Percentiles rank a stretch among this genome's conserved stretches.
Evolutionary conservation across 2,797 vertebrate genomes (phyloP).

Genomic region (Naso thynnoides): DNA sequence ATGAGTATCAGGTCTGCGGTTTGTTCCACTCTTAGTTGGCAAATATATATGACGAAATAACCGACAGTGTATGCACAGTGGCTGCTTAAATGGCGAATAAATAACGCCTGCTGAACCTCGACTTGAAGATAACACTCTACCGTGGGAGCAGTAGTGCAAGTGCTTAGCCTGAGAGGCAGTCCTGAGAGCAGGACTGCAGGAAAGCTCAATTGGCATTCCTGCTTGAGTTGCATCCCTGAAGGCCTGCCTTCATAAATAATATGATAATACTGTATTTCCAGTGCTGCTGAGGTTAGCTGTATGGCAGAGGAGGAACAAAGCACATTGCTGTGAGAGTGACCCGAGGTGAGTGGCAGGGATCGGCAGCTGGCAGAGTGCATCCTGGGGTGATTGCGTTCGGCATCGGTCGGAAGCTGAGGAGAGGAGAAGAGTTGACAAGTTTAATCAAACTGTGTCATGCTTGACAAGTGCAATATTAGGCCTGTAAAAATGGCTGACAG

Average conservation of each 20-base stretch:
- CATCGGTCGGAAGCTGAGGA: conserved; percentile 44
- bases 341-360: conserved; percentile 67
- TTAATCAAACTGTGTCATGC: conserved; percentile 79
- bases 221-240: conserved; percentile 78
- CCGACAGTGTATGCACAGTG: conserved; percentile 33
- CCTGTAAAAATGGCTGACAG: conserved; percentile 67
- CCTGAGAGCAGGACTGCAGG: conserved; percentile 57
- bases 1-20: conserved; percentile 33
- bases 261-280: conserved; percentile 79
- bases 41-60: conserved; percentile 49
- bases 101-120: conserved; percentile 57
- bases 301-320: conserved; percentile 71
- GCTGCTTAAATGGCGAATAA: conserved; percentile 64
- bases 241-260: conserved; percentile 82
- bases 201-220: conserved; percentile 80
- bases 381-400: conserved; percentile 60
- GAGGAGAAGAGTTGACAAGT: conserved; percentile 73
- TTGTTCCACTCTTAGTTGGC: conserved; percentile 49
- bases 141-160: conserved; percentile 53
- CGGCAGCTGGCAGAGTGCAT: conserved; percentile 51
- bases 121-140: conserved; percentile 66
- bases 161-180: conserved; percentile 57
- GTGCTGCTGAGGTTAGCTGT: conserved; percentile 79
- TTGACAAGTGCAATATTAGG: conserved; percentile 70
- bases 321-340: conserved; percentile 66